Percentiles rank a stretch among this genome's conserved stretches.
Conservation (phyloP, 2,113 vertebrate species). For the Phocoena phocoena region DNA sequence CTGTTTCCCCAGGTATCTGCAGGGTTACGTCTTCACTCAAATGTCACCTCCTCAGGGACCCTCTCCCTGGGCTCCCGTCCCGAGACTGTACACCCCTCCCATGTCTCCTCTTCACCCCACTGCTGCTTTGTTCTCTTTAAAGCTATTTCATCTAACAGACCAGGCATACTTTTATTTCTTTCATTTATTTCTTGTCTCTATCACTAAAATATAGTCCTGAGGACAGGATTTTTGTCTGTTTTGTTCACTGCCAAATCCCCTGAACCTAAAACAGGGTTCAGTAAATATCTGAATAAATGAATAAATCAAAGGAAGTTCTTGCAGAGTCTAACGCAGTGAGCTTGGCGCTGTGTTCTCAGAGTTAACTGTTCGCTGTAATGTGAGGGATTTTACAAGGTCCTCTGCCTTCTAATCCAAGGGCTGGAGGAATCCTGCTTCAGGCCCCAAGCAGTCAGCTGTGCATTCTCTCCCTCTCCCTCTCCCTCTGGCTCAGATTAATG, state of each 20-base stretch:
- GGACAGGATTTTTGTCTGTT: not conserved
- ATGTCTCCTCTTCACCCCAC: not conserved
- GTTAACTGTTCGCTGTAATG: not conserved
- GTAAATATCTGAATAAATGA: not conserved
- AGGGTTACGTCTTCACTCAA: not conserved
- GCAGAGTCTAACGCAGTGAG: not conserved
- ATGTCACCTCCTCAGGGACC: not conserved
- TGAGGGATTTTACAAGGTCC: not conserved
- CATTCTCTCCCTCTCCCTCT: not conserved
- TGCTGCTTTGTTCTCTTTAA: not conserved
- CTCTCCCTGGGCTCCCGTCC: not conserved
- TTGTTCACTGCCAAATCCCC: not conserved
- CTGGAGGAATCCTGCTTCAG: not conserved
- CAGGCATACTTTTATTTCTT: not conserved
- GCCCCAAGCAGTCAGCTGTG: not conserved
- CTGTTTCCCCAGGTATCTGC: not conserved
- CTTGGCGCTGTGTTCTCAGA: not conserved
- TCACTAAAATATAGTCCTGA: not conserved
- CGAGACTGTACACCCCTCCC: not conserved
- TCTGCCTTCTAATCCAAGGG: not conserved
- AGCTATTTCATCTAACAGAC: not conserved
- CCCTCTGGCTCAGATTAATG: not conserved
- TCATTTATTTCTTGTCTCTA: not conserved
- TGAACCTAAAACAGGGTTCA: not conserved
- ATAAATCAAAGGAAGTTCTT: not conserved